Conservation (phyloP, 2,113 vertebrate genomes). For the Theristicus caerulescens region DNA sequence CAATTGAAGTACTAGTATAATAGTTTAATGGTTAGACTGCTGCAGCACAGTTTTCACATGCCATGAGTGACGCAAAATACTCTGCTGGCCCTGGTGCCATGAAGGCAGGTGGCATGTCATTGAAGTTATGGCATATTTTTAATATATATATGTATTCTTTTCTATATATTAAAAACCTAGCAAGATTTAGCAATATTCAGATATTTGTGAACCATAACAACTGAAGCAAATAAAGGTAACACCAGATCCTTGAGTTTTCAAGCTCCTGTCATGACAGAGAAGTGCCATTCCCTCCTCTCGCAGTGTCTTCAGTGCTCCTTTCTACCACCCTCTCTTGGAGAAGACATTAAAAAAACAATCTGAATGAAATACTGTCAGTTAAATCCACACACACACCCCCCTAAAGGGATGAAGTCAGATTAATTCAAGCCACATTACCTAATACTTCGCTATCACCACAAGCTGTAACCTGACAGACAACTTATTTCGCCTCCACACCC, state of each 20-base stretch:
- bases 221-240: not conserved
- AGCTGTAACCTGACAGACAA: not conserved
- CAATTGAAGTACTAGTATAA: not conserved
- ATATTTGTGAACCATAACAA: not conserved
- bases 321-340: not conserved
- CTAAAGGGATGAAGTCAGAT: not conserved
- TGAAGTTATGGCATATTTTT: not conserved
- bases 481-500: not conserved
- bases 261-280: not conserved
- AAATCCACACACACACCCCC: not conserved
- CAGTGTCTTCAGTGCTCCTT: not conserved
- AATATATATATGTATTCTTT: not conserved
- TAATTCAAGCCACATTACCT: not conserved
- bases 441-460: not conserved
- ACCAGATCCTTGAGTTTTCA: not conserved
- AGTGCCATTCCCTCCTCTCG: not conserved
- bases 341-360: not conserved
- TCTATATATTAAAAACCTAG: not conserved
- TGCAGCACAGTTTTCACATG: not conserved
- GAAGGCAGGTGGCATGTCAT: not conserved
- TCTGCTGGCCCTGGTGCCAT: not conserved
- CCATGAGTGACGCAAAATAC: not conserved
- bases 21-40: not conserved
- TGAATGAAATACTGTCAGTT: not conserved
- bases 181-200: not conserved